Evolutionary conservation across 2,113 vertebrate genomes (phyloP), one percentile per base, ranked within the genome.

Genomic region (Mugil cephalus): DNA sequence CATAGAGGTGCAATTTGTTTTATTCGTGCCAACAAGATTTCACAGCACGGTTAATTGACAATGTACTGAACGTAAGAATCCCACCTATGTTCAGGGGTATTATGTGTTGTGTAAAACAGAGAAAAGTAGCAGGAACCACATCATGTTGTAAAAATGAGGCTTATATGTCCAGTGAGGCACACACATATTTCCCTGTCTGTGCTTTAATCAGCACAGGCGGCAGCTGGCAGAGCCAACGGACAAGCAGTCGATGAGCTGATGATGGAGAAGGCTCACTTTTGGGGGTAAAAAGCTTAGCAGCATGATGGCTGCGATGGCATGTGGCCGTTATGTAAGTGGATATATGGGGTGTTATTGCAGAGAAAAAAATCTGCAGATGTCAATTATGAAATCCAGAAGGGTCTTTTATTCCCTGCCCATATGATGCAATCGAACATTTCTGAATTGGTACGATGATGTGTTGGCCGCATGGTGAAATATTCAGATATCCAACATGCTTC

Each of bases 281-380:
- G 24, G 62, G 59, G 70, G 69, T 50, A 50, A 24, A 74, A 80
- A 58, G 88, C 80, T 90, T 85, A 90, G 51, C 65, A 48, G 35
- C 64, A 39, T 40, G 47, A 17, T 30, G 24, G 24, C 24, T 5
- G 24, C 3, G 24, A 30, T 9, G 63, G 52, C 80, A 78, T 78
- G 66, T 76, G 82, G 71, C 30, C 1, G 42, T 88, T 87, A 88
- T 59, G 73, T 74, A 91, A 91, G 70, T 82, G 63, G 75, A 83
- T 78, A 63, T 67, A 50, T 73, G 53, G 3, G 64, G 74, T 39
- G 67, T 52, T 53, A 48, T 10, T 65, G 61, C 52, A 13, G 14
- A 67, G 40, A 39, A 5, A 30, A 46, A 80, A 55, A 72, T 47
- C 36, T 61, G 56, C 86, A 88, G 85, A 84, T 82, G 67, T 87